Conservation (phyloP, 2,888 invertebrate species). For the Orthosia gracilis region DNA sequence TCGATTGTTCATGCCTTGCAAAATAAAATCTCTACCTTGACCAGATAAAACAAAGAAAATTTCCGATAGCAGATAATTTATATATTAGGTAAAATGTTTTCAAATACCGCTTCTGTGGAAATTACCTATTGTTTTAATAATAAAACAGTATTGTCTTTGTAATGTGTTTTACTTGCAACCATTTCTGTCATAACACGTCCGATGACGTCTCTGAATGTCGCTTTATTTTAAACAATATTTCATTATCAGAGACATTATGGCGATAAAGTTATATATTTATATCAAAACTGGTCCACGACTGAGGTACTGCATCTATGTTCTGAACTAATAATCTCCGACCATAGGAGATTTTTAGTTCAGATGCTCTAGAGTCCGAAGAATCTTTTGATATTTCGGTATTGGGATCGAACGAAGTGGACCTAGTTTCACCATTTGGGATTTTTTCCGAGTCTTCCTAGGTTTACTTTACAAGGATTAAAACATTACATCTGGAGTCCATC, state of each 20-base stretch:
- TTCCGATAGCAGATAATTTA: not conserved
- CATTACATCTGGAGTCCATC: no score
- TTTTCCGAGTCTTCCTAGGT: no score
- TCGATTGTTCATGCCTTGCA: not conserved
- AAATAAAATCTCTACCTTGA: not conserved
- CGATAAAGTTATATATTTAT: constrained; percentile 37
- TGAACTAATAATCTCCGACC: not conserved
- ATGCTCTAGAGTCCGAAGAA: no score
- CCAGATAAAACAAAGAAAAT: constrained; percentile 5
- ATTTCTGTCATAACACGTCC: constrained; percentile 41
- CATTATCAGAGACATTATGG: constrained; percentile 22
- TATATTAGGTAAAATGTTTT: constrained; percentile 42
- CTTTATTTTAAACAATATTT: constrained; percentile 38
- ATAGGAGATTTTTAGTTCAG: not conserved
- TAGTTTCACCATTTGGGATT: not conserved
- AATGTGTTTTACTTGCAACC: constrained; percentile 19
- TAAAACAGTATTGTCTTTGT: constrained; percentile 54
- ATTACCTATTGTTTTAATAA: constrained; percentile 40
- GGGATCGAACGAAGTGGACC: not conserved
- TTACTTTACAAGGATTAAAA: not conserved
- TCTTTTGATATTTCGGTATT: not conserved
- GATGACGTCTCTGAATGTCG: constrained; percentile 34
- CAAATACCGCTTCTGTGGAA: constrained; percentile 37
- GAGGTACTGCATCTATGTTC: not conserved
- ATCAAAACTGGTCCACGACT: constrained; percentile 11